Percentiles rank a stretch among this genome's conserved stretches.
These are phyloP conservation scores for Craseonycteris thonglongyai DNA, from an alignment of 2,113 vertebrate species.

Conservation along the genomic window DNA sequence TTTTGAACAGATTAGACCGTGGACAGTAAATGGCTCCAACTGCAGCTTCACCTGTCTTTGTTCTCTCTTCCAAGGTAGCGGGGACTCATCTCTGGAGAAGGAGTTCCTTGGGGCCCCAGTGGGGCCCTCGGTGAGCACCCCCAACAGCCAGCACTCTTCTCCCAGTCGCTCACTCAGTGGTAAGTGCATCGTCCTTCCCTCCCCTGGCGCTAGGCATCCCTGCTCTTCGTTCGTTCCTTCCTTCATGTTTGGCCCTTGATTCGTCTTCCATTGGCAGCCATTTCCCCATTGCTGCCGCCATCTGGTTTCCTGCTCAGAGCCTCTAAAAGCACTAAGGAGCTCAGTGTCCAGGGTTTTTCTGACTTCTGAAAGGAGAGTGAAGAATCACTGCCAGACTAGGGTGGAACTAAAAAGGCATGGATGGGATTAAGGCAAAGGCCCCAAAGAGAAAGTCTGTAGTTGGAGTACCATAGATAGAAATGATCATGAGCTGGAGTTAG, in stretches of 20 bases:
- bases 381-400: background rate
- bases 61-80: constrained; percentile 85
- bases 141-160: constrained; percentile 93
- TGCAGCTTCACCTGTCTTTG: constrained; percentile 44
- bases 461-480: background rate
- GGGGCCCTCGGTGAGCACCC: constrained; percentile 87
- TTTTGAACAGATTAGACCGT: background rate
- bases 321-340: background rate
- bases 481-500: background rate
- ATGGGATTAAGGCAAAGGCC: background rate
- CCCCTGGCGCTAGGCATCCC: background rate
- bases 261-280: background rate
- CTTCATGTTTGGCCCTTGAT: background rate
- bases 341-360: background rate
- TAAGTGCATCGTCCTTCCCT: constrained; percentile 73
- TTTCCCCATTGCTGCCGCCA: background rate
- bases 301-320: background rate
- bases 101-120: constrained; percentile 88
- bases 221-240: no score
- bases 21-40: background rate
- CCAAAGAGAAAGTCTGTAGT: background rate
- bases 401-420: background rate
- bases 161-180: constrained; percentile 91
- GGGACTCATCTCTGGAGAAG: constrained; percentile 93
- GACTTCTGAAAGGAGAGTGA: constrained; percentile 1